Conservation (phyloP, 2,113 vertebrate species). For the Rana temporaria region DNA sequence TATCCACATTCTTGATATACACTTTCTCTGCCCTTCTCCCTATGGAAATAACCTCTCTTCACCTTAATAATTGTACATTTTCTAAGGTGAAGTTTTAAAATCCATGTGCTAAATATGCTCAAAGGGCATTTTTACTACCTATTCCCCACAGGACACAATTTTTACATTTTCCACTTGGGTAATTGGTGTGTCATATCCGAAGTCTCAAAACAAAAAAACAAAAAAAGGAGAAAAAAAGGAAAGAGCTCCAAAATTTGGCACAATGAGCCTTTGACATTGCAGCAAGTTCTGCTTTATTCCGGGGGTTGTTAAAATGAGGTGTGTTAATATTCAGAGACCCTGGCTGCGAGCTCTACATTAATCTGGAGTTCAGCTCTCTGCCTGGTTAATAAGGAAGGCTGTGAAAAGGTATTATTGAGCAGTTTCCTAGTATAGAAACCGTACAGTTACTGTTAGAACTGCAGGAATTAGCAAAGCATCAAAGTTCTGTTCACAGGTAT, state of each 20-base stretch:
- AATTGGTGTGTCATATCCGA: not conserved
- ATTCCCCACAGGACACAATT: not conserved
- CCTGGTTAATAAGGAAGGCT: constrained; percentile 27
- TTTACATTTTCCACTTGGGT: not conserved
- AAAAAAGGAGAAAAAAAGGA: not conserved
- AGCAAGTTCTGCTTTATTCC: not conserved
- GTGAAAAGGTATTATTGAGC: not conserved
- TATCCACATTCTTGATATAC: too few relatives aligned
- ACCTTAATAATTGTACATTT: too few relatives aligned
- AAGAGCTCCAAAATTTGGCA: not conserved
- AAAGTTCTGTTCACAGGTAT: too few relatives aligned
- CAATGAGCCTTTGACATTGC: not conserved
- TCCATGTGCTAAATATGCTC: not conserved
- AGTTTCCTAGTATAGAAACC: constrained; percentile 1
- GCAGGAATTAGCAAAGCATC: too few relatives aligned
- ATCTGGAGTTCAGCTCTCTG: constrained; percentile 19
- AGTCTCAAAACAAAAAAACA: too few relatives aligned
- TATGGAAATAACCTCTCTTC: too few relatives aligned
- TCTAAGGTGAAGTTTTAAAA: too few relatives aligned
- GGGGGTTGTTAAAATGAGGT: constrained; percentile 15
- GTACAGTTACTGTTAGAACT: not conserved
- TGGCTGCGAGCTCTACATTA: not conserved
- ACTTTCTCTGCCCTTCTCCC: too few relatives aligned
- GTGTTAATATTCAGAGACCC: constrained; percentile 22
- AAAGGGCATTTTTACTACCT: not conserved